Evolutionary conservation across 1,140 invertebrate species (phyloP).

Genomic region (Sarcophaga peregrina): DNA sequence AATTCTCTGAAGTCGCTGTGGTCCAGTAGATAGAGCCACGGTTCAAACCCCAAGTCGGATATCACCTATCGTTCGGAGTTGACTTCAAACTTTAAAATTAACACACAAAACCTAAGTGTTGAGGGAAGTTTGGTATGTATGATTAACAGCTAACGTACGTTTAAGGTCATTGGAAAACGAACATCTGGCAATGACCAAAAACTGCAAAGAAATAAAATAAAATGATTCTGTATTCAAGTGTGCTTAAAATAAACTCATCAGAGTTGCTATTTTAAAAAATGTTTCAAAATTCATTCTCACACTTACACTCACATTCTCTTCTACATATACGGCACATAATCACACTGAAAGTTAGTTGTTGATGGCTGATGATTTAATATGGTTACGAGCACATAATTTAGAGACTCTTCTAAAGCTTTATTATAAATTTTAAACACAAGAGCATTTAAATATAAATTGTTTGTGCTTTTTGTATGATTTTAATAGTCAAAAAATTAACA

Average conservation of each 20-base stretch:
- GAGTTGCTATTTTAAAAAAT: neutral
- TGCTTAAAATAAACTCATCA: slow-evolving; percentile 9
- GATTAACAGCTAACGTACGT: no score
- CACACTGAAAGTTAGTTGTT: neutral
- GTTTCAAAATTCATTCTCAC: neutral
- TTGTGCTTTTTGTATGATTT: neutral
- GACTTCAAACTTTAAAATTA: no score
- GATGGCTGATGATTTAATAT: neutral
- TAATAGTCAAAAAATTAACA: no score
- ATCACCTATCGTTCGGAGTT: no score
- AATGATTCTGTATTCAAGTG: neutral
- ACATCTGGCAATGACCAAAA: neutral
- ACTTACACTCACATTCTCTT: neutral
- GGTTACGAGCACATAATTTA: neutral
- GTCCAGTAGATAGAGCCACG: no score
- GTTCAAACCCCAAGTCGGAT: no score
- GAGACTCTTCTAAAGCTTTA: neutral
- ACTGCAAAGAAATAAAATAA: neutral
- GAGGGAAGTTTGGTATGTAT: no score
- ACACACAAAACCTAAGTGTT: no score
- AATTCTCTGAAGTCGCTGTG: no score
- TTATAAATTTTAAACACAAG: neutral
- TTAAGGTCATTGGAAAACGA: neutral
- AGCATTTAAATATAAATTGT: neutral
- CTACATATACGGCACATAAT: neutral